phyloP scores from a whole-genome alignment of 1,140 invertebrate species.

The Eueides isabella region DNA sequence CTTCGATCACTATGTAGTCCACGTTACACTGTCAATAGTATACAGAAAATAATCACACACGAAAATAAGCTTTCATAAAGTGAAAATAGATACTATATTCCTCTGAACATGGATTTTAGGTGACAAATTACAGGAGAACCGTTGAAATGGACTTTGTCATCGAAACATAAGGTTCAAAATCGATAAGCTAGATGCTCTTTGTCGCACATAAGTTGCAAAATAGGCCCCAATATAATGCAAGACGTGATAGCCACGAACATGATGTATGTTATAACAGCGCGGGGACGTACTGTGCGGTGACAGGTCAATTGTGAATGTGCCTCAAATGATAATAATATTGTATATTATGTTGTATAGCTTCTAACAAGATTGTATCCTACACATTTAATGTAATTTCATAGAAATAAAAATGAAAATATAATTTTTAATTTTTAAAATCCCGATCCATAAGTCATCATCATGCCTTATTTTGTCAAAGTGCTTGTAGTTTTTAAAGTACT shows the following conservation, averaged over 20 bases:
- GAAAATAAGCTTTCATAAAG: not conserved
- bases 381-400: too few species aligned
- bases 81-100: not conserved
- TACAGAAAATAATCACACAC: not conserved
- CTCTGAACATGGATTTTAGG: not conserved
- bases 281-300: conserved; percentile 2
- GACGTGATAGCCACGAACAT: conserved; percentile 13
- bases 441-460: too few species aligned
- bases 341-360: not conserved
- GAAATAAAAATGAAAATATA: too few species aligned
- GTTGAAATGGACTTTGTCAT: not conserved
- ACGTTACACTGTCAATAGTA: not conserved
- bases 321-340: not conserved
- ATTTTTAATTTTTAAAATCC: too few species aligned
- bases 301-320: conserved; percentile 21
- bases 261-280: conserved; percentile 12
- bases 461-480: too few species aligned
- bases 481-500: too few species aligned
- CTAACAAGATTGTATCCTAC: not conserved
- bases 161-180: not conserved
- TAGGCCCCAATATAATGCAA: not conserved
- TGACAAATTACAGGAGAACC: not conserved
- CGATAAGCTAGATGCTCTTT: not conserved
- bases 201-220: not conserved
- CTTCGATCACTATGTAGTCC: conserved; percentile 10